Evolutionary conservation across 35 echinoderm and acorn worm genomes (phyloP).

Genomic region (Lytechinus pictus): DNA sequence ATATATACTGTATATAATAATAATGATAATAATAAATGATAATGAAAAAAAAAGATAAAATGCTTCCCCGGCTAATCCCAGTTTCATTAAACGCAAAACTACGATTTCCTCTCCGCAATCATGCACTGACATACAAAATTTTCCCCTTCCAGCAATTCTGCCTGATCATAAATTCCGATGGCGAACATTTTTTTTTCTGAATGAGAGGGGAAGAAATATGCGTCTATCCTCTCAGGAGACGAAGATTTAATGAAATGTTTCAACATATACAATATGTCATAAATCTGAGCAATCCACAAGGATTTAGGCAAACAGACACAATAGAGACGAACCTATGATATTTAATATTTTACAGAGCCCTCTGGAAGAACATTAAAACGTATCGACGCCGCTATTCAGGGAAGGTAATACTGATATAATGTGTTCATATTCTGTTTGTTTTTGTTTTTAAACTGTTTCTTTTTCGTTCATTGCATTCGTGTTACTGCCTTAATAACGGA

Average conservation of each 20-base stretch:
- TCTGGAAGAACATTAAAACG: not conserved
- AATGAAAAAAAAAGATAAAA: no score
- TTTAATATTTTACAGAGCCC: not conserved
- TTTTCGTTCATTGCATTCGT: no score
- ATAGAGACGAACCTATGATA: not conserved
- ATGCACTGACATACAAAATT: not conserved
- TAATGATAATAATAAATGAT: no score
- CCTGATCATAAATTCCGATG: not conserved
- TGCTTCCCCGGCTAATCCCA: not conserved
- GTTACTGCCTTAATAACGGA: no score
- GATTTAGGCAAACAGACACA: not conserved
- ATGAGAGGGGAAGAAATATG: not conserved
- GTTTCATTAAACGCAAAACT: not conserved
- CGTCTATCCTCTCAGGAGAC: not conserved
- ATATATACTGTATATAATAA: no score
- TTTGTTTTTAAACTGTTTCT: no score
- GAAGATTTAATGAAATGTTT: constrained; percentile 19
- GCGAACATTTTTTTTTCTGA: not conserved
- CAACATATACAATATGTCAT: not conserved
- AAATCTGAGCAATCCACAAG: not conserved
- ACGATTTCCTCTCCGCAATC: not conserved
- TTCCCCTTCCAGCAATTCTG: not conserved
- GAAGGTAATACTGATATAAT: not conserved
- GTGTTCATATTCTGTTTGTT: no score
- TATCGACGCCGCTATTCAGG: not conserved